Evolutionary conservation across 1,140 invertebrate species (phyloP), one percentile per base, ranked within the genome.

Genomic region (Maniola jurtina): DNA sequence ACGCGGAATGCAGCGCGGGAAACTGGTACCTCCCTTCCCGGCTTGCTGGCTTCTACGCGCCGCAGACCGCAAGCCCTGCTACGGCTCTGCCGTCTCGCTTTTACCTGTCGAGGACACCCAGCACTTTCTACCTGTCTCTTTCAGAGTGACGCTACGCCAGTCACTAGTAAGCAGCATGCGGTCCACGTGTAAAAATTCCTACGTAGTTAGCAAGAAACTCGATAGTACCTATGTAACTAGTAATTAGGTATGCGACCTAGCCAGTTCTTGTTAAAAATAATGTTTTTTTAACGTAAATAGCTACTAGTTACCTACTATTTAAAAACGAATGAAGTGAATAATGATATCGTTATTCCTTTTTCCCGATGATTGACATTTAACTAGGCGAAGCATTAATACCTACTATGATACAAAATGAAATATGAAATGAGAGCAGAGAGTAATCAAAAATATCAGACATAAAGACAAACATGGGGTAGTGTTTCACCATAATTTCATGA

Each of bases 1-100:
- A 89, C 81, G 71, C 62, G 63, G 77, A 83, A 79, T 83, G 79
- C 77, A 82, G 75, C 83, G 83, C 83, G 84, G 81, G 84, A 86
- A 85, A 85, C 75, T 72, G 70, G 63, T 69, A 72, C 64, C 76
- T 81, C 66, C 76, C 74, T 75, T 77, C 64, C 66, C 71, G 77
- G 79, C 79, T 77, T 79, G 74, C 60, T 63, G 54, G 42, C 45
- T 50, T 66, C 59, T 61, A 61, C 45, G 48, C 45, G 55, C 61
- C 60, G 36, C 35, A 50, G 16, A 52, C 57, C 40, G 25, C 60
- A 42, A 50, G 45, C 64, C 55, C 56, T 64, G 62, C 48, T 67
- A 60, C 61, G 55, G 40, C 38, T 25, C 33, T 25, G 10, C 64
- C 42, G 25, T 70, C 68, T 68, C 66, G 52, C 60, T 70, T 68